Percentiles rank a stretch among this genome's conserved stretches.
Evolutionary conservation across 2,113 vertebrate genomes (phyloP).

Genomic region (Mobula hypostoma): DNA sequence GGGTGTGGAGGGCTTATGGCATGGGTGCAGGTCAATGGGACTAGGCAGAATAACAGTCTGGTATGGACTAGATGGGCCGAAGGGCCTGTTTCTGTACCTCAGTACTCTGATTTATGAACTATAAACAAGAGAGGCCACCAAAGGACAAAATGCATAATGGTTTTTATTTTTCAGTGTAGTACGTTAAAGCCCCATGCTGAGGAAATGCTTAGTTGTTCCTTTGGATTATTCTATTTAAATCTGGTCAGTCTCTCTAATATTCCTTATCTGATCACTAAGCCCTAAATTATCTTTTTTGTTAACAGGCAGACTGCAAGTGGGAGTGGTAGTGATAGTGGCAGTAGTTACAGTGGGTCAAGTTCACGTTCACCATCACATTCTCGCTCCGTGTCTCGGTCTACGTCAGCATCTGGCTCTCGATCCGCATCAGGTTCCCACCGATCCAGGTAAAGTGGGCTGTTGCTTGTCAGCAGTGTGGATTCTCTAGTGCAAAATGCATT

Average conservation of each 20-base stretch:
- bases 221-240: neutral
- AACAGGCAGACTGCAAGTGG: conserved; percentile 76
- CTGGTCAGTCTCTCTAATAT: neutral
- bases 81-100: neutral
- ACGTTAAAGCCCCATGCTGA: neutral
- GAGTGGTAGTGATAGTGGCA: conserved; percentile 79
- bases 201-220: neutral
- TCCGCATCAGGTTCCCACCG: conserved; percentile 74
- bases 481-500: neutral
- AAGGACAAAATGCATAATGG: neutral
- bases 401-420: conserved; percentile 53
- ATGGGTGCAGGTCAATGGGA: too few relatives aligned
- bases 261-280: neutral
- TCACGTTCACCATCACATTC: conserved; percentile 74
- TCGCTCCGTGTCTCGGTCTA: conserved; percentile 47
- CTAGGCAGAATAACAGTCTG: too few relatives aligned
- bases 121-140: neutral
- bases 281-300: conserved; percentile 40
- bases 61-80: too few relatives aligned
- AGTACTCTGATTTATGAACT: too few relatives aligned
- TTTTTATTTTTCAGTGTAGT: neutral
- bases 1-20: too few relatives aligned
- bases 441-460: conserved; percentile 62
- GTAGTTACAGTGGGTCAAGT: conserved; percentile 87
- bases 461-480: too few relatives aligned